Evolutionary conservation across 2,797 vertebrate genomes (phyloP).

Genomic region (Micrastur ruficollis): DNA sequence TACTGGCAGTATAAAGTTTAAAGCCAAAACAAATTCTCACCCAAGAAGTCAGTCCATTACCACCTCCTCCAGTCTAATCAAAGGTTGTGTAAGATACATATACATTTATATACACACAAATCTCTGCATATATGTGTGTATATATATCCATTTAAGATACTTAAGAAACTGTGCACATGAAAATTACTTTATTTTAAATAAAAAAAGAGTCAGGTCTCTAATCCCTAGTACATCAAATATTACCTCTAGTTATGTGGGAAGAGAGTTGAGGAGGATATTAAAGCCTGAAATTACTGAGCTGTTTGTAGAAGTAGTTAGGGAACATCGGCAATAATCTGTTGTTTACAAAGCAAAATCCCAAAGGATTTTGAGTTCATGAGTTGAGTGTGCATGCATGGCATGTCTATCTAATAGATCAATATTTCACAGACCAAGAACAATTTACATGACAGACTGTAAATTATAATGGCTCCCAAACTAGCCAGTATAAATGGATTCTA

Average conservation of each 20-base stretch:
- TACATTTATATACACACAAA: not conserved
- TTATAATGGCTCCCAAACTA: constrained; percentile 52
- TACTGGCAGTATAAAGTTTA: not conserved
- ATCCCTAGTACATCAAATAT: not conserved
- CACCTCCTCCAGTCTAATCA: not conserved
- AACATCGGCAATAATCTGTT: not conserved
- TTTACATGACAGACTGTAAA: constrained; percentile 60
- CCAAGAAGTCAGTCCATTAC: not conserved
- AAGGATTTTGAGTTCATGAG: not conserved
- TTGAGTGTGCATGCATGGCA: not conserved
- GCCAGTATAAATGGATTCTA: constrained; percentile 50
- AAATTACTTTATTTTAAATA: not conserved
- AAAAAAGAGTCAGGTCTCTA: not conserved
- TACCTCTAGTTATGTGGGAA: not conserved
- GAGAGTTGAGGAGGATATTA: not conserved
- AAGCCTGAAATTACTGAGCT: constrained; percentile 13
- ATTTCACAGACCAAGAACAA: constrained; percentile 52
- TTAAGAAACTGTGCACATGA: not conserved
- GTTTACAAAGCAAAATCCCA: constrained; percentile 23
- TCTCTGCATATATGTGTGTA: not conserved
- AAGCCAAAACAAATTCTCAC: not conserved
- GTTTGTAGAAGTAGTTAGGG: constrained; percentile 3
- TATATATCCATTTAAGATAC: not conserved
- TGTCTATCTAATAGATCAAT: constrained; percentile 35
- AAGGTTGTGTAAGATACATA: not conserved